Conservation (phyloP, 1,140 invertebrate species). For the Protaetia brevitarsis region DNA sequence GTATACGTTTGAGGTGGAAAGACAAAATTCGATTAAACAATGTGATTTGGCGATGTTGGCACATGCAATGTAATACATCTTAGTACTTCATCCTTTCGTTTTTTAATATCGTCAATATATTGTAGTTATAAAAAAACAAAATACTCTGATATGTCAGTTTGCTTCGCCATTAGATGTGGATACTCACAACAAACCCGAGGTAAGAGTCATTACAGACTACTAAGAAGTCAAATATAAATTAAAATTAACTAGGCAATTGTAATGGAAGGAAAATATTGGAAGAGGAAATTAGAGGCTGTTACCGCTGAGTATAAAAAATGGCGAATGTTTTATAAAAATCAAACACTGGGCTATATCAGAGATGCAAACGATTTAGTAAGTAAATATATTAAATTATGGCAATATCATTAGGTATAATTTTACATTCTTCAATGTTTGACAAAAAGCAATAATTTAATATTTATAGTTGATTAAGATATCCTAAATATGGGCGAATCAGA, state of each 20-base stretch:
- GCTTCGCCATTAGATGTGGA: constrained; percentile 91
- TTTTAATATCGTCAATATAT: neutral
- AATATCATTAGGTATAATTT: too few relatives aligned
- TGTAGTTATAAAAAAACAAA: constrained; percentile 89
- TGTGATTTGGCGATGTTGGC: constrained; percentile 99
- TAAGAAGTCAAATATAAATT: constrained; percentile 22
- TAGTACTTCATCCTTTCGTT: neutral
- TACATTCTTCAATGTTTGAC: constrained; percentile 39
- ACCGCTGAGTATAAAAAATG: constrained; percentile 99
- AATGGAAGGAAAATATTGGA: constrained; percentile 99
- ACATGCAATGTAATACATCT: constrained; percentile 93
- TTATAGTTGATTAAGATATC: neutral
- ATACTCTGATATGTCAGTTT: constrained; percentile 91
- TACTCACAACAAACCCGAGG: constrained; percentile 93
- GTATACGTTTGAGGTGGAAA: constrained; percentile 93
- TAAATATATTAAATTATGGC: constrained; percentile 25
- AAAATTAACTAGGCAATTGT: constrained; percentile 74
- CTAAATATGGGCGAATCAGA: too few relatives aligned
- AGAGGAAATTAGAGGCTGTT: constrained; percentile 91
- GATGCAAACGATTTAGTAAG: constrained; percentile 75
- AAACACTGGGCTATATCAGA: constrained; percentile 71
- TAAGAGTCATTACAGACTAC: constrained; percentile 51
- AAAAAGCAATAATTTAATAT: neutral
- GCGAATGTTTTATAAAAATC: constrained; percentile 91
- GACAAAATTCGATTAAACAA: constrained; percentile 99